phyloP scores from a whole-genome alignment of 2,113 vertebrate genomes.

The Strix uralensis region DNA sequence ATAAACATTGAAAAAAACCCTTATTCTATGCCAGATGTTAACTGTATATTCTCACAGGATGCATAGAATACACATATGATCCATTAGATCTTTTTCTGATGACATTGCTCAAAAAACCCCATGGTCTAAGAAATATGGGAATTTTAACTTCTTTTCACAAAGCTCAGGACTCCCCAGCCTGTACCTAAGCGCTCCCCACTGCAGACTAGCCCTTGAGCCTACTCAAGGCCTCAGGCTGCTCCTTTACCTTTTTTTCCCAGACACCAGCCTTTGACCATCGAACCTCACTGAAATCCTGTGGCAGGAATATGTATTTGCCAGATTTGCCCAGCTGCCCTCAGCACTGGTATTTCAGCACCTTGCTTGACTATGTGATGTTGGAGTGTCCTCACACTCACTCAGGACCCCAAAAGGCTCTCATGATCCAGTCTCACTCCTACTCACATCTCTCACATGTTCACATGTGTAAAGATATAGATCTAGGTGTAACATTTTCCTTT shows the following conservation, averaged over 20 bases:
- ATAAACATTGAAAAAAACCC: neutral
- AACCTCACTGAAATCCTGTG: neutral
- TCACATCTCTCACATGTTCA: neutral
- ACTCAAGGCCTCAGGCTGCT: neutral
- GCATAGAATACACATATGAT: neutral
- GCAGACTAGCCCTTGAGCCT: neutral
- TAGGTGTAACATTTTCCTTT: neutral
- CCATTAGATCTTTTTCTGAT: neutral
- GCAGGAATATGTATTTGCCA: no score
- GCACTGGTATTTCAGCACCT: neutral
- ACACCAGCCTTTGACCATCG: neutral
- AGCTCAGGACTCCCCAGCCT: neutral
- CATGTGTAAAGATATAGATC: neutral
- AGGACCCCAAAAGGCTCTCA: neutral
- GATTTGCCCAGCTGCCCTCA: neutral
- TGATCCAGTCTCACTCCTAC: neutral
- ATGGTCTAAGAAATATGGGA: neutral
- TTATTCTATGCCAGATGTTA: neutral
- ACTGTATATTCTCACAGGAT: neutral
- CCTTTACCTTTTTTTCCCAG: neutral
- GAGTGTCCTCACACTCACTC: neutral
- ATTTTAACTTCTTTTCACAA: neutral
- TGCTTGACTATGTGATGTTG: neutral
- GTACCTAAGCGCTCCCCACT: neutral
- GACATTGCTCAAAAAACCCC: neutral